Evolutionary conservation across 2,113 vertebrate species (phyloP).

Genomic region (Hiodon alosoides): DNA sequence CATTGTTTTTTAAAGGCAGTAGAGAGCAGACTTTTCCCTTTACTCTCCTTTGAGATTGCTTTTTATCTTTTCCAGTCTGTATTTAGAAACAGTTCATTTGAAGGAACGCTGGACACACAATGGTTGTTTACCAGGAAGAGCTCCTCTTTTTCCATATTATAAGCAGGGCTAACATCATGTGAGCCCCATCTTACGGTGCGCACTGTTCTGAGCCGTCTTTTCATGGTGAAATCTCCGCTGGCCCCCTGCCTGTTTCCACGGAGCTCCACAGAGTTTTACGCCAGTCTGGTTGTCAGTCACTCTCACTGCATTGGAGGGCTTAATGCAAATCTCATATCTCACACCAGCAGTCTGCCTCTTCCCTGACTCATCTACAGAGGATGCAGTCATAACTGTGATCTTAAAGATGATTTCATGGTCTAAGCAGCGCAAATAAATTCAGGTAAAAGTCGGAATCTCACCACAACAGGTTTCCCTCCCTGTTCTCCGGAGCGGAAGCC

Average conservation of each 20-base stretch:
- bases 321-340: constrained; percentile 69
- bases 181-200: constrained; percentile 59
- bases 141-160: constrained; percentile 67
- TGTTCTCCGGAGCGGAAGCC: too few species aligned
- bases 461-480: too few species aligned
- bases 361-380: constrained; percentile 30
- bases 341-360: constrained; percentile 68
- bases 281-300: constrained; percentile 75
- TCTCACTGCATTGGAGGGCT: constrained; percentile 66
- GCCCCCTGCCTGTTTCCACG: constrained; percentile 67
- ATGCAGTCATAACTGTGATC: constrained; percentile 32
- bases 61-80: constrained; percentile 43
- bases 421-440: too few species aligned
- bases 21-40: background rate
- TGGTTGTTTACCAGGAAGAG: constrained; percentile 68
- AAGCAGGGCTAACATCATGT: constrained; percentile 73
- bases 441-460: too few species aligned
- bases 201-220: constrained; percentile 59
- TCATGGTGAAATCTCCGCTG: constrained; percentile 48
- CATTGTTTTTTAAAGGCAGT: too few species aligned
- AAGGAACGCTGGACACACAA: constrained; percentile 46
- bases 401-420: too few species aligned
- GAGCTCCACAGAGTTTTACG: constrained; percentile 56
- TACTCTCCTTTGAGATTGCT: constrained; percentile 43
- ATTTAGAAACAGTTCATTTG: constrained; percentile 45